Evolutionary conservation across 2,797 vertebrate genomes (phyloP).

Genomic region (Sebastes oblongus): DNA sequence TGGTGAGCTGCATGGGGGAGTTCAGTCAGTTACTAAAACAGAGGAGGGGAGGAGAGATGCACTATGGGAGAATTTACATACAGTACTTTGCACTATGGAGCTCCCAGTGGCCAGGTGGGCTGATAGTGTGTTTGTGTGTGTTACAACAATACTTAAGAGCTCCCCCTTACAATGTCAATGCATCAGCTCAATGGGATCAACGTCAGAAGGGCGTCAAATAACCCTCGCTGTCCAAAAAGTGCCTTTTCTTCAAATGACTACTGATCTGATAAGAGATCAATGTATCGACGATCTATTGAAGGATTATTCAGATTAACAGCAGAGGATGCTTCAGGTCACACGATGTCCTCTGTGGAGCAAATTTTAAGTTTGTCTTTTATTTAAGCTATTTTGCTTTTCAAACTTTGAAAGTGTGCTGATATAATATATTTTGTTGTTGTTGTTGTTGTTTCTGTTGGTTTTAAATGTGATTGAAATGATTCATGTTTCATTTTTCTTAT

Average conservation of each 20-base stretch:
- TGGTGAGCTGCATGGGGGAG: conserved; percentile 26
- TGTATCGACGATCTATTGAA: conserved; percentile 52
- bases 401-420: conserved; percentile 76
- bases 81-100: conserved; percentile 85
- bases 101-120: conserved; percentile 69
- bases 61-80: conserved; percentile 82
- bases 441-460: conserved; percentile 57
- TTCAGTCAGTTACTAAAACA: conserved; percentile 68
- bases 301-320: conserved; percentile 47
- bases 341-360: conserved; percentile 54
- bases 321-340: conserved; percentile 78
- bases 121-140: conserved; percentile 72
- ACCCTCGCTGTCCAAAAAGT: conserved; percentile 43
- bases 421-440: conserved; percentile 76
- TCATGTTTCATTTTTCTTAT: conserved; percentile 81
- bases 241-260: conserved; percentile 55
- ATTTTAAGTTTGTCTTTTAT: conserved; percentile 75
- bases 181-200: conserved; percentile 54
- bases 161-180: conserved; percentile 50
- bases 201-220: conserved; percentile 39
- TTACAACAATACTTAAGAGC: conserved; percentile 76
- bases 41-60: conserved; percentile 70
- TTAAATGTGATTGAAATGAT: conserved; percentile 78
- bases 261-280: conserved; percentile 58
- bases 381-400: conserved; percentile 79